Base-by-base conservation (phyloP, 2,797 vertebrate genomes). In the Hozukius guyotensis region DNA sequence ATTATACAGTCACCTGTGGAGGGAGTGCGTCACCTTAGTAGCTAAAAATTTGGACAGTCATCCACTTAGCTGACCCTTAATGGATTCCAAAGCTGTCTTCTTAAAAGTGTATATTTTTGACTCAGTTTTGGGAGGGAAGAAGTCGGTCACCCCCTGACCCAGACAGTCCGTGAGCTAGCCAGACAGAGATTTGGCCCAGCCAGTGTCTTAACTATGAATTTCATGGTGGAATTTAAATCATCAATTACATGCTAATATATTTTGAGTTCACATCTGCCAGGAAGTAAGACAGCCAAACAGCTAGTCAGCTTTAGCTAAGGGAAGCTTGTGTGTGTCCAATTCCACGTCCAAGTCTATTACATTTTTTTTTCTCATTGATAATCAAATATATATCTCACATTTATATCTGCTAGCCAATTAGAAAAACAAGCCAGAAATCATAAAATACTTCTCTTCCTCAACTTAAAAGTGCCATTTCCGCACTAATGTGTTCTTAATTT, bases 401-500 rank as follows among this genome's bases (percentile, higher is more conserved):
- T 71, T 29, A 32, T 53, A 57, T 66, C 60, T 53, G 13, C 7
- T 29, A 8, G 32, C 38, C 71, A 80, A 59, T 86, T 59, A 67
- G 18, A 56, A 60, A 71, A 76, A 74, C 1, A 65, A 65, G 27
- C 2, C n/a, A 72, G 29, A 68, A 55, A 12, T 60, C 20, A 29
- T 69, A 24, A 83, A 75, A 60, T 9, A 25, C 4, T 32, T 71
- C 11, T 78, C 14, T 20, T 63, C 25, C 12, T 22, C 20, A 27
- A 77, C 16, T 38, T 79, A 32, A 82, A 80, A 56, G 63, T 77
- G 36, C 61, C 49, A 55, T 75, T 77, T 82, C 25, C 53, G 18
- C 56, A 63, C 36, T 59, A 62, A 75, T 75, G 53, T 4, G 3
- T 72, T 78, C 46, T 73, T 83, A 72, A 89, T 80, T 78, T 60